These are phyloP conservation scores for Drosophila fulvimacula DNA, from an alignment of 2,888 invertebrate genomes.

Conservation along the genomic window DNA sequence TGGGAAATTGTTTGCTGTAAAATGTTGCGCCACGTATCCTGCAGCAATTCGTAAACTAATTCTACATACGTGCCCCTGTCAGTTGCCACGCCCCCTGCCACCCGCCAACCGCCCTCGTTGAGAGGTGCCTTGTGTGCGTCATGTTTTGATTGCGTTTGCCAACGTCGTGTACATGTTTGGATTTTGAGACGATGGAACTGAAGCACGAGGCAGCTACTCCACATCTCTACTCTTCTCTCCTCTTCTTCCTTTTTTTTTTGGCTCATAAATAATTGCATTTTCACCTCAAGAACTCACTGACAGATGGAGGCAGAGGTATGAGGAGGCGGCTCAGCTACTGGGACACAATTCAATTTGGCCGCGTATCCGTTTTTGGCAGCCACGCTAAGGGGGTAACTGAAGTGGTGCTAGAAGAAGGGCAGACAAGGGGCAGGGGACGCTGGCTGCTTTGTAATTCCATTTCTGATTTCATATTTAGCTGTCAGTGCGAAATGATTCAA, in stretches of 20 bases:
- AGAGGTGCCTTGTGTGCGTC: constrained; percentile 64
- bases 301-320: constrained; percentile 38
- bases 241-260: constrained; percentile 15
- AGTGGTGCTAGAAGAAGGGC: neutral
- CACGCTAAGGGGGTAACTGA: constrained; percentile 3
- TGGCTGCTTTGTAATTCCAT: constrained; percentile 70
- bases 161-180: constrained; percentile 54
- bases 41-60: constrained; percentile 81
- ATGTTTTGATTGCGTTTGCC: constrained; percentile 75
- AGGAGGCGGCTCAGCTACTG: constrained; percentile 15
- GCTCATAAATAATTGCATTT: constrained; percentile 79
- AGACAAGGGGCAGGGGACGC: neutral
- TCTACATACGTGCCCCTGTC: constrained; percentile 80
- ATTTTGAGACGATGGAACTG: constrained; percentile 25
- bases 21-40: constrained; percentile 79
- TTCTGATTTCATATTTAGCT: constrained; percentile 77
- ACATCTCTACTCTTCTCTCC: neutral
- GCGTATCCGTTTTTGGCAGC: constrained; percentile 70
- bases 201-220: constrained; percentile 4
- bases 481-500: constrained; percentile 79
- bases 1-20: constrained; percentile 75
- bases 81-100: constrained; percentile 32
- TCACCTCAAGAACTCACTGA: constrained; percentile 78
- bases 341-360: constrained; percentile 75
- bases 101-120: neutral